Conservation (phyloP, 2,113 vertebrate species). For the Irena cyanogastra region DNA sequence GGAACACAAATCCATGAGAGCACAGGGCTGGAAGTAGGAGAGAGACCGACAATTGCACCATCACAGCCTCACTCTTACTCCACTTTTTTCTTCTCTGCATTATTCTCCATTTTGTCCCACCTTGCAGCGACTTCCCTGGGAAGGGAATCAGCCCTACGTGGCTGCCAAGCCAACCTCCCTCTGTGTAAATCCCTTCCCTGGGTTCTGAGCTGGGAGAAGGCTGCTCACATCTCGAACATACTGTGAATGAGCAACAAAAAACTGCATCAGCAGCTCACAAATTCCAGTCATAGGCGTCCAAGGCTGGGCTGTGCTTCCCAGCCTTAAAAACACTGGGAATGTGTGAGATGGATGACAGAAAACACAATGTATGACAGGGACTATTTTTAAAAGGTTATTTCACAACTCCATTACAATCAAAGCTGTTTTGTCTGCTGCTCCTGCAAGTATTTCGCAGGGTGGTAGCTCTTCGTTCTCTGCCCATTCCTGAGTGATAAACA, state of each 20-base stretch:
- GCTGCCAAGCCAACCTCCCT: not conserved
- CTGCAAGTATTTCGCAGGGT: not conserved
- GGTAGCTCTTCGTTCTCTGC: not conserved
- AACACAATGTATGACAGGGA: not conserved
- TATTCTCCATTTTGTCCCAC: not conserved
- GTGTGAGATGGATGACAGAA: not conserved
- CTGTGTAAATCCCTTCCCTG: not conserved
- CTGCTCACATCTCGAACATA: not conserved
- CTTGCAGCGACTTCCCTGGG: not conserved
- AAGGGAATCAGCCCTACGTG: not conserved
- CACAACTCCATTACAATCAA: not conserved
- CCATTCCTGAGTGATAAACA: not conserved
- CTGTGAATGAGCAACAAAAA: not conserved
- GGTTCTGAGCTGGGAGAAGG: not conserved
- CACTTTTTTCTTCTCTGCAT: not conserved
- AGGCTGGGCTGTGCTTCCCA: not conserved
- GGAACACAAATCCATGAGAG: not conserved
- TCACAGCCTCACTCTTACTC: fast-evolving
- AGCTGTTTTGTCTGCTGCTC: not conserved
- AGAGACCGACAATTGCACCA: not conserved
- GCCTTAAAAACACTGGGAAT: not conserved
- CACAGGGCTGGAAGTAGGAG: not conserved
- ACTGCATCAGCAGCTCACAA: not conserved
- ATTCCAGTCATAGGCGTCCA: not conserved
- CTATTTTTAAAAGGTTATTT: constrained; percentile 15